Percentiles rank a stretch among this genome's conserved stretches.
Conservation (phyloP, 2,888 invertebrate species). For the Chrysolina haemoptera region DNA sequence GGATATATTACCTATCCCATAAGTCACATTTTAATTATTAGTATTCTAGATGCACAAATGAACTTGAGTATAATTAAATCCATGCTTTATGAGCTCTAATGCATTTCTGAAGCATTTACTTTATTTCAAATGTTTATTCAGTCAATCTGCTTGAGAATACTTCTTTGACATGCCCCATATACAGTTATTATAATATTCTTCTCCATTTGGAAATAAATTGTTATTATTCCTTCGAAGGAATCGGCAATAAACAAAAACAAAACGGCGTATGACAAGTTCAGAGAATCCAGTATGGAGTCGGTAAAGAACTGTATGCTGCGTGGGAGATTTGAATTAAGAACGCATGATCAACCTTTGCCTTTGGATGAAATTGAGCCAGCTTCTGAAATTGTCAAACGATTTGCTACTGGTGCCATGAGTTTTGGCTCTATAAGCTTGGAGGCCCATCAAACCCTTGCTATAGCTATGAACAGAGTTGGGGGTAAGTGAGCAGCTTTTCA, state of each 20-base stretch:
- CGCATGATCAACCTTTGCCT: slow-evolving; percentile 83
- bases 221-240: slow-evolving; percentile 74
- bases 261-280: slow-evolving; percentile 88
- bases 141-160: no score
- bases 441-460: slow-evolving; percentile 94
- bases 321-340: slow-evolving; percentile 92
- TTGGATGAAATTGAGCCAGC: slow-evolving; percentile 94
- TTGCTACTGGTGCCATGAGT: slow-evolving; percentile 81
- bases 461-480: slow-evolving; percentile 91
- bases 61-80: no score
- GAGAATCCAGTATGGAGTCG: slow-evolving; percentile 89
- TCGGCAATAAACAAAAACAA: slow-evolving; percentile 87
- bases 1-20: no score
- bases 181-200: no score
- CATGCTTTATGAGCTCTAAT: no score
- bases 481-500: slow-evolving; percentile 30
- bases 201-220: neutral
- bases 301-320: slow-evolving; percentile 90
- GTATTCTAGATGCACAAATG: no score
- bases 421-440: slow-evolving; percentile 91
- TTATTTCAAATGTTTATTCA: no score
- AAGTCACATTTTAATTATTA: no score
- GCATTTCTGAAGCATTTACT: no score
- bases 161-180: no score
- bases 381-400: slow-evolving; percentile 94